Percentiles rank a stretch among this genome's conserved stretches.
phyloP scores from a whole-genome alignment of 1,140 invertebrate species.

The Aphaenogaster floridana region DNA sequence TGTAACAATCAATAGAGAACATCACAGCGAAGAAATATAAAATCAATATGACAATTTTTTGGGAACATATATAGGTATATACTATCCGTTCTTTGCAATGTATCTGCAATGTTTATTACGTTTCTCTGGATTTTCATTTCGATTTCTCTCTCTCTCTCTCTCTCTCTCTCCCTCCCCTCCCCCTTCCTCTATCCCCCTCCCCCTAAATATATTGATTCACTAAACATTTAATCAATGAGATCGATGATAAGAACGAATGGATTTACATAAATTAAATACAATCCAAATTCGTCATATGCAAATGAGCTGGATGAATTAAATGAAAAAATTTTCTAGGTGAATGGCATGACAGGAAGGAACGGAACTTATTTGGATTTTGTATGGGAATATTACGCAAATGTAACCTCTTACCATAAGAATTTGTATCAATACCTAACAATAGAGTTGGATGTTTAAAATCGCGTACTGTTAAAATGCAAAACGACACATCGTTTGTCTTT shows the following conservation, averaged over 20 bases:
- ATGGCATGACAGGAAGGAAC: background rate
- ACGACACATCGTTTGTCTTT: too few species aligned
- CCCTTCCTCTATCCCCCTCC: too few species aligned
- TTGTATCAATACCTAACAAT: too few species aligned
- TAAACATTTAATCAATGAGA: background rate
- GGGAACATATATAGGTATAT: background rate
- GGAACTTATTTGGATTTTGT: background rate
- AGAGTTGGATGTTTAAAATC: too few species aligned
- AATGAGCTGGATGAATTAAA: slow-evolving; percentile 26
- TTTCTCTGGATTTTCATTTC: background rate
- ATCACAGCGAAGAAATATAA: too few species aligned
- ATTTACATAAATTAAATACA: background rate
- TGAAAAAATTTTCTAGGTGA: background rate
- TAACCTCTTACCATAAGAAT: background rate
- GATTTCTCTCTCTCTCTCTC: background rate
- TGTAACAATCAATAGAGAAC: background rate
- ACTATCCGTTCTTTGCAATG: background rate
- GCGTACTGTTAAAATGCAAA: too few species aligned
- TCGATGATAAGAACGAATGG: too few species aligned
- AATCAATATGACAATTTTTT: background rate
- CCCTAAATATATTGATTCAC: background rate
- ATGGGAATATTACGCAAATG: background rate
- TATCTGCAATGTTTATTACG: background rate
- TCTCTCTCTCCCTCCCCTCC: too few species aligned
- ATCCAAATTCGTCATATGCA: background rate